A percentile compares a stretch with the other conserved stretches of the same genome.
Evolutionary conservation across 2,888 invertebrate genomes (phyloP).

Genomic region (Acrobasis suavella): DNA sequence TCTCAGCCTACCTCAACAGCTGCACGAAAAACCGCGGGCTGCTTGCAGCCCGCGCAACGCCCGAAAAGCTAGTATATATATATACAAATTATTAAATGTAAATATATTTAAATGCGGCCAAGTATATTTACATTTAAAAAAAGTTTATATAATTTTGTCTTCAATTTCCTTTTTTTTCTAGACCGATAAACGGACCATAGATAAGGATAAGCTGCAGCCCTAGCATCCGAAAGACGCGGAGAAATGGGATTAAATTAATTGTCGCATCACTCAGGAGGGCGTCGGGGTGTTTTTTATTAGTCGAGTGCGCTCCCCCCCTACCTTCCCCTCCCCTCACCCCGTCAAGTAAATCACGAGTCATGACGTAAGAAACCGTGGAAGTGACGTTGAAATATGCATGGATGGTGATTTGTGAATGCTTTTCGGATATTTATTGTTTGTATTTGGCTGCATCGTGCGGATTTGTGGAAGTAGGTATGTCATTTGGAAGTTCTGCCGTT

Average conservation of each 20-base stretch:
- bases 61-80: too few species aligned
- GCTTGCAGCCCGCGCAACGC: too few species aligned
- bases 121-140: too few species aligned
- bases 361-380: conserved; percentile 42
- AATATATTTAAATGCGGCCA: too few species aligned
- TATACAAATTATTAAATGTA: too few species aligned
- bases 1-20: too few species aligned
- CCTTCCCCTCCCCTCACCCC: conserved; percentile 37
- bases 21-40: too few species aligned
- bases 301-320: conserved; percentile 62
- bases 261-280: conserved; percentile 82
- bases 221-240: conserved; percentile 75
- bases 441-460: neutral
- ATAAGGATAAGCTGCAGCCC: conserved; percentile 54
- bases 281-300: conserved; percentile 83
- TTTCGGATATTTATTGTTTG: conserved; percentile 15
- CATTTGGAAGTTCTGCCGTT: neutral
- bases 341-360: conserved; percentile 71
- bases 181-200: neutral
- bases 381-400: conserved; percentile 31
- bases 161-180: too few species aligned
- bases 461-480: neutral
- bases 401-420: conserved; percentile 10
- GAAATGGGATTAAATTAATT: conserved; percentile 83
- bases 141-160: too few species aligned